Evolutionary conservation across 2,797 vertebrate genomes (phyloP), one percentile per base, ranked within the genome.

Genomic region (Amblyopsis hoosieri): DNA sequence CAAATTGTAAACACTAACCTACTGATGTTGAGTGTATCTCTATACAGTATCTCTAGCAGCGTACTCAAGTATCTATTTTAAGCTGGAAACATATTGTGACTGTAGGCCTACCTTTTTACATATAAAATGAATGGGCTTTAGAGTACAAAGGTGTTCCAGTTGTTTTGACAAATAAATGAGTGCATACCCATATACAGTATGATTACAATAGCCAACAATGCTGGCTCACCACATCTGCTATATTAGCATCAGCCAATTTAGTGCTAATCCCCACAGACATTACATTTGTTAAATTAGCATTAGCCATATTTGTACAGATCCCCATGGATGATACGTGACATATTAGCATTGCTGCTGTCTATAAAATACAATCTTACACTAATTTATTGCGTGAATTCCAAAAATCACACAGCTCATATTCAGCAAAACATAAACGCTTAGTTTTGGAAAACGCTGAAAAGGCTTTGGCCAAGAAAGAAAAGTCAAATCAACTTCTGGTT

Each of bases 401-500:
- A 66, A 23, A 71, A 68, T 59, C 62, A 74, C 48, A 62, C 75
- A 64, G 73, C 56, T 57, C 10, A 0, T 15, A 70, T 73, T 86
- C 73, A 80, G 85, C 85, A 72, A 60, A 23, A 23, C 23, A 23
- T 23, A 23, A 23, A 23, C 0, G 23, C 23, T 23, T 23, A 23
- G 23, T 23, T 23, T 23, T 23, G 23, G 23, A 66, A 84, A 84
- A 62, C 79, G 85, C 82, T 62, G 84, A 83, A 72, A 75, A 71
- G 73, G 54, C 64, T 66, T 42, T 54, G 13, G 80, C 76, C 76
- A 84, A 86, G 82, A 82, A 81, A 75, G 74, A 71, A 42, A 42
- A 66, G 79, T 73, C 76, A 83, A 75, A 78, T 68, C 70, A 80
- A 86, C 80, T 85, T 81, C 69, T 82, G 74, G 37, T 9, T 42